These are phyloP conservation scores for Axinella damicornis DNA, from an alignment of 37 sponge, comb jelly and placozoan species.

Conservation along the genomic window DNA sequence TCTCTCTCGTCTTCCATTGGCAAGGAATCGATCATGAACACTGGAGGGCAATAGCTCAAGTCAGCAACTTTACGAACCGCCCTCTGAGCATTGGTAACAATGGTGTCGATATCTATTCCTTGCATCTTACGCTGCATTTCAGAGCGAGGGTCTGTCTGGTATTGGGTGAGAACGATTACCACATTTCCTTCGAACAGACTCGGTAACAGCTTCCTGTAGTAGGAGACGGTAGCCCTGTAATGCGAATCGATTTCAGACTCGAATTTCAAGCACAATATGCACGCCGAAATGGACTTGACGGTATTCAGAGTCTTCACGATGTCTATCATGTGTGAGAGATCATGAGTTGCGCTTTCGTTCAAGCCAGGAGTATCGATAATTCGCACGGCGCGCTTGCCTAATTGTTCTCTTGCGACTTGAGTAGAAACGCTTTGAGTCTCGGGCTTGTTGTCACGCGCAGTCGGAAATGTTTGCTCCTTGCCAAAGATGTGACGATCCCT, in stretches of 20 bases:
- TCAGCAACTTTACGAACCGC: too few species aligned
- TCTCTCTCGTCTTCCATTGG: too few species aligned
- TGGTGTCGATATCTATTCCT: too few species aligned
- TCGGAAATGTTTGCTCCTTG: conserved; percentile 25
- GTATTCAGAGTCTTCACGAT: conserved; percentile 18
- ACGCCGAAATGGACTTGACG: neutral
- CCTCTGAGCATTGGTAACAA: too few species aligned
- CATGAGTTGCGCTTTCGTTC: conserved; percentile 28
- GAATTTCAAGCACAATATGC: conserved; percentile 6
- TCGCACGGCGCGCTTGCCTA: neutral
- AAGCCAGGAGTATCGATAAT: conserved; percentile 63
- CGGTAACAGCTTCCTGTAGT: conserved; percentile 25
- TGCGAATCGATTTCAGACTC: neutral
- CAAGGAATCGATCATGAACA: too few species aligned
- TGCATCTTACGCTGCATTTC: too few species aligned
- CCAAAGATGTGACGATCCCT: conserved; percentile 6
- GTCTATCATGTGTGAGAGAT: conserved; percentile 41
- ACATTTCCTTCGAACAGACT: conserved; percentile 20
- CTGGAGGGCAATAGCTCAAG: too few species aligned
- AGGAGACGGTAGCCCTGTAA: neutral
- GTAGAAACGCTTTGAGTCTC: conserved; percentile 28
- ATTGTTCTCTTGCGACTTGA: too few species aligned
- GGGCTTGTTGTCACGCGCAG: conserved; percentile 29
- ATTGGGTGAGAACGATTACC: conserved; percentile 1
- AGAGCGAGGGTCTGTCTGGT: too few species aligned